Percentiles rank a stretch among this genome's conserved stretches.
Conservation (phyloP, 1,140 invertebrate species). For the Drosophila malerkotliana region DNA sequence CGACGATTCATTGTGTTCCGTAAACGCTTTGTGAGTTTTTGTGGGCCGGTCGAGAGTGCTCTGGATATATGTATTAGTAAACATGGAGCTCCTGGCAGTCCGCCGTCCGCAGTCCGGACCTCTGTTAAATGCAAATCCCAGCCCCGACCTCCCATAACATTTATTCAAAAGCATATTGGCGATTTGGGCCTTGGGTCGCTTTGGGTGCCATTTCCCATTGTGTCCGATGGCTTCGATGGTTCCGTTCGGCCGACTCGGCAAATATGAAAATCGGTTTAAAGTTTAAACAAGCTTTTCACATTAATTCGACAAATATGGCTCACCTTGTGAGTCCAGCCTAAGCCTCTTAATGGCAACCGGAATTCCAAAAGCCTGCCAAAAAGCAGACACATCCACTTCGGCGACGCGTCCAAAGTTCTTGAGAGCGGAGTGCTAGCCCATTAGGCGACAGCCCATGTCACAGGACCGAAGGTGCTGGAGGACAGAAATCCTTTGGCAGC, state of each 20-base stretch:
- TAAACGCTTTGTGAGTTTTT: conserved; percentile 56
- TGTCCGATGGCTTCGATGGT: conserved; percentile 3
- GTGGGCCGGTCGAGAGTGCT: background rate
- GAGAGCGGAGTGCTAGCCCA: conserved; percentile 1
- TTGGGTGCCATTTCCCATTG: conserved; percentile 50
- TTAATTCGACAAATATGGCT: conserved; percentile 31
- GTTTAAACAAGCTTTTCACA: conserved; percentile 36
- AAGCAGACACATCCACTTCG: conserved; percentile 1
- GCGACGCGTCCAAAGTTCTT: conserved; percentile 2
- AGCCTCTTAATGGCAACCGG: conserved; percentile 43
- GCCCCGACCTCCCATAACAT: conserved; percentile 6
- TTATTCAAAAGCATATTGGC: conserved; percentile 53
- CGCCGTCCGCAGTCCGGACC: background rate
- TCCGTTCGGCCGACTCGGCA: conserved; percentile 28
- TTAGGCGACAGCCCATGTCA: background rate
- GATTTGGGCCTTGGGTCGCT: conserved; percentile 61
- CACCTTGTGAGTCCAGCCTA: conserved; percentile 18
- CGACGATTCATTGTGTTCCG: conserved; percentile 33
- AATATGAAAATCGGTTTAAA: conserved; percentile 46
- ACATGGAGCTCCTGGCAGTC: conserved; percentile 27
- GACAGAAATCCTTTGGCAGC: conserved; percentile 19
- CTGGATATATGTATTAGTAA: conserved; percentile 35
- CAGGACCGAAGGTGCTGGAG: background rate
- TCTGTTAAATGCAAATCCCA: conserved; percentile 53
- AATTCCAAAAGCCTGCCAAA: background rate